Percentiles rank a stretch among this genome's conserved stretches.
Evolutionary conservation across 2,888 invertebrate species (phyloP).

Genomic region (Heterodera filipjevi): DNA sequence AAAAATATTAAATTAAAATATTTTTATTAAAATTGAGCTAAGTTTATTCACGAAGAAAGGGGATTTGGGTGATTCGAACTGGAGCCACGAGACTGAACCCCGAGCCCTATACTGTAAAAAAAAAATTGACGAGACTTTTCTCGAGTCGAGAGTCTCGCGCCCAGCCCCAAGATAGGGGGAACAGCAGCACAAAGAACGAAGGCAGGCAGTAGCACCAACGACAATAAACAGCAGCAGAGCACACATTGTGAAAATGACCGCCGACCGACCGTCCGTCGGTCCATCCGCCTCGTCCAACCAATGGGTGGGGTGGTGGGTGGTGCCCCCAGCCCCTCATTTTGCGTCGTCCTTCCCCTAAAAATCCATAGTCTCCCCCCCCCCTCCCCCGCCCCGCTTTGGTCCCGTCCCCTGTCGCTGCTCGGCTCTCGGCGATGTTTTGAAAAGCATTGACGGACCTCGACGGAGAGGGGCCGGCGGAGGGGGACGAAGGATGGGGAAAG

Average conservation of each 20-base stretch:
- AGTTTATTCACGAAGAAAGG: too few relatives aligned
- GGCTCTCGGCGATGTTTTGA: conserved; percentile 10
- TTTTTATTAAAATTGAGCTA: too few relatives aligned
- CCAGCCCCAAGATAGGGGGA: too few relatives aligned
- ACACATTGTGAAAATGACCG: neutral
- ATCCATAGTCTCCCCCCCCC: neutral
- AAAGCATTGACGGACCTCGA: conserved; percentile 18
- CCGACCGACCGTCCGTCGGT: neutral
- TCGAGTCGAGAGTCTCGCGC: neutral
- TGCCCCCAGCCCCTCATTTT: neutral
- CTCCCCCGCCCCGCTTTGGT: neutral
- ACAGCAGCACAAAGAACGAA: neutral
- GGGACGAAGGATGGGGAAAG: neutral
- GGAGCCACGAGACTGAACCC: too few relatives aligned
- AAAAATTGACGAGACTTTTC: too few relatives aligned
- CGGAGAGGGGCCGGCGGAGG: neutral
- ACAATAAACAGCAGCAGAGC: neutral
- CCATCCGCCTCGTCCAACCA: neutral
- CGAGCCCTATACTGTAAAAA: too few relatives aligned
- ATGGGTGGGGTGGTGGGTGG: neutral
- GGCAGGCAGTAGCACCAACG: neutral
- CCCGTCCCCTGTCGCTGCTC: conserved; percentile 4
- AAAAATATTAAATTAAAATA: too few relatives aligned
- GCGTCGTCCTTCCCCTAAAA: neutral
- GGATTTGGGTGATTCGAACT: too few relatives aligned